Evolutionary conservation across 2,888 invertebrate species (phyloP).

Genomic region (Ctena decussata): DNA sequence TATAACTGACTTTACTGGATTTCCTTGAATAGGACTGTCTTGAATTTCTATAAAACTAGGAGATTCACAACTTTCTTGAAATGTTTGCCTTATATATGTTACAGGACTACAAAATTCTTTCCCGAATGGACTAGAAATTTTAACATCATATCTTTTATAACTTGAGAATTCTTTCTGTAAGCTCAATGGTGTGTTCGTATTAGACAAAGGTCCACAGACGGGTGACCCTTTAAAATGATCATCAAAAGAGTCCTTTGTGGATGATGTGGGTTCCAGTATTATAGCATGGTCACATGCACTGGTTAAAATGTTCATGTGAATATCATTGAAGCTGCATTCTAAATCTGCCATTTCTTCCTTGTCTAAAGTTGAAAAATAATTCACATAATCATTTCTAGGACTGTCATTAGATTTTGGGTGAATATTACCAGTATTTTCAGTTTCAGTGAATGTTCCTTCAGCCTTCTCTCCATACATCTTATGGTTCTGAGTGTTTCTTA

Average conservation of each 20-base stretch:
- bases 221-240: too few species aligned
- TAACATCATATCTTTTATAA: neutral
- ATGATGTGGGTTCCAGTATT: too few species aligned
- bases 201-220: too few species aligned
- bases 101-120: conserved; percentile 43
- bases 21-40: neutral
- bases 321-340: too few species aligned
- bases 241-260: too few species aligned
- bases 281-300: too few species aligned
- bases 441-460: neutral
- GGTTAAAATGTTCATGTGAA: too few species aligned
- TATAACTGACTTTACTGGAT: neutral
- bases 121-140: conserved; percentile 55
- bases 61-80: neutral
- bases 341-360: too few species aligned
- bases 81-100: conserved; percentile 44
- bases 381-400: too few species aligned
- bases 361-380: too few species aligned
- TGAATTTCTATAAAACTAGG: neutral
- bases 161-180: neutral
- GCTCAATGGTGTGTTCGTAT: neutral
- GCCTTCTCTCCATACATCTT: neutral
- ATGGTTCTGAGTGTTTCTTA: too few species aligned
- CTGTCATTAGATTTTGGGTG: too few species aligned
- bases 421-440: neutral